phyloP scores from a whole-genome alignment of 2,797 vertebrate species.

The Brotula barbata region DNA sequence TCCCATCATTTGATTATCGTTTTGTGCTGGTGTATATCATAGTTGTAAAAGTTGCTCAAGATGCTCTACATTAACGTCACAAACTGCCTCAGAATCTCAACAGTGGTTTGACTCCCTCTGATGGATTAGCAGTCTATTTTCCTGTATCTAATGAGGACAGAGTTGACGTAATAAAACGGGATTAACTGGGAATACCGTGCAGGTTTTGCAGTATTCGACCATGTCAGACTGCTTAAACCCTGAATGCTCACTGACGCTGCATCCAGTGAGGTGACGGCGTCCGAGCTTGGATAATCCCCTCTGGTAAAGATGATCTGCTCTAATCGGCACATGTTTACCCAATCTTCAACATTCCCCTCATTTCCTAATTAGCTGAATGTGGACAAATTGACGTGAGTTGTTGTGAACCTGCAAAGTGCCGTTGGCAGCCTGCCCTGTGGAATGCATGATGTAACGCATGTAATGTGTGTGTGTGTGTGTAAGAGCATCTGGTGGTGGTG shows the following conservation, averaged over 20 bases:
- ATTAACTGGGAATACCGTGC: constrained; percentile 8
- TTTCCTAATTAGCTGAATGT: constrained; percentile 53
- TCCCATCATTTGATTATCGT: no score
- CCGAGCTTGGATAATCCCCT: constrained; percentile 27
- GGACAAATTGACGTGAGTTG: constrained; percentile 33
- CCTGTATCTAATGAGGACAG: constrained; percentile 3
- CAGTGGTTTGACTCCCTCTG: constrained; percentile 12
- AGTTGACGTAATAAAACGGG: constrained; percentile 11
- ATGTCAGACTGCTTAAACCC: constrained; percentile 5
- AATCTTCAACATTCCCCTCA: constrained; percentile 29
- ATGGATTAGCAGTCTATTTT: constrained; percentile 41
- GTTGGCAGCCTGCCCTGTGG: constrained; percentile 8
- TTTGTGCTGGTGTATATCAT: no score
- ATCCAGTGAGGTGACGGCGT: constrained; percentile 30
- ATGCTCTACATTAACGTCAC: no score
- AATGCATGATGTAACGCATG: constrained; percentile 41
- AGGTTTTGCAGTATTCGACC: constrained; percentile 15
- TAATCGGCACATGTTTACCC: constrained; percentile 43
- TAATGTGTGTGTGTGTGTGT: neutral
- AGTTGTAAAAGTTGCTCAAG: no score
- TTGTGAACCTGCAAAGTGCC: constrained; percentile 20
- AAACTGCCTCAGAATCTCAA: constrained; percentile 11
- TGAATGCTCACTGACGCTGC: constrained; percentile 10
- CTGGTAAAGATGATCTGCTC: constrained; percentile 24
- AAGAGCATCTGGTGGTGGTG: neutral